Evolutionary conservation across 2,888 invertebrate genomes (phyloP), one percentile per base, ranked within the genome.

Genomic region (Gastrophysa polygoni): DNA sequence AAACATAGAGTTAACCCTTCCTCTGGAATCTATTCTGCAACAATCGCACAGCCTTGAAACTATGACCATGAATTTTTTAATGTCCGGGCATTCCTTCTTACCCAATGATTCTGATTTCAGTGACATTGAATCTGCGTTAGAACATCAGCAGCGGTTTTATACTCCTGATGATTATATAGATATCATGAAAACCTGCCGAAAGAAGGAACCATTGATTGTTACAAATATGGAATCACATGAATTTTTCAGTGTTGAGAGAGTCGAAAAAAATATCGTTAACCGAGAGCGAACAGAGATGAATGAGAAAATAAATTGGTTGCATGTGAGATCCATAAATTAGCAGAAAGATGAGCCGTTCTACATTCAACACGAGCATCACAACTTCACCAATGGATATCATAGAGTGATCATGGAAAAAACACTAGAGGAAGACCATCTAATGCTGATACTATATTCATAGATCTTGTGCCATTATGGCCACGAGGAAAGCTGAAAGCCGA

Each of bases 71-170:
- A 47, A 54, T 34, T 46, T 34, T 46, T 17, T 56, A 10, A 57
- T 54, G 43, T 68, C 70, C 34, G 69, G 72, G n/a, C 72, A 71
- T 56, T 68, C 63, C 32, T 63, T 64, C 55, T 54, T 73, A 38
- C 67, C 67, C 10, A 73, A 73, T 34, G 68, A 73, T 61, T 58
- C 60, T 14, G 68, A 73, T 14, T 56, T 55, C 28, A 47, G 29
- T 38, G 47, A 56, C 56, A 56, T 47, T 14, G 47, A 56, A 14
- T 61, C 63, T 51, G 71, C 69, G 48, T 43, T 71, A 6, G 71
- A 73, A 64, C 48, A 21, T 7, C 69, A 70, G 24, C 63, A 63
- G 59, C 46, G 61, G 61, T 43, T 73, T n/a, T 71, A 70, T 52
- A 28, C 55, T 18, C 57, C 55, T 10, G 16, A 43, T 14, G 67